Evolutionary conservation across 2,113 vertebrate genomes (phyloP), one percentile per base, ranked within the genome.

Genomic region (Mungos mungo): DNA sequence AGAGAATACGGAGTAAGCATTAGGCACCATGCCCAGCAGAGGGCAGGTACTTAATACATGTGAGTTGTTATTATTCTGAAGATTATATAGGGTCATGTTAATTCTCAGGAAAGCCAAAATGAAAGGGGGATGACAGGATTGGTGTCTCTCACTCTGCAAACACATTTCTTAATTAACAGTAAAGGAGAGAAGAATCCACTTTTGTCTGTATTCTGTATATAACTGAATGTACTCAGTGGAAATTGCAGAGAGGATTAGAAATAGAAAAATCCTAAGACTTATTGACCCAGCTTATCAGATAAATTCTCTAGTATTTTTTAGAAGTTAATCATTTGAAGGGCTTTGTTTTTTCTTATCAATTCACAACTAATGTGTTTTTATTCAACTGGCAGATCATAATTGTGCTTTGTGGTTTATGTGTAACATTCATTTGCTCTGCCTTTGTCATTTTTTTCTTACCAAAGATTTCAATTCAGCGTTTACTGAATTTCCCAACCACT

Each of bases 281-380:
- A 35, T 72, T 41, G 16, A 35, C 77, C 63, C n/a, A 31, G 69
- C 60, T 93, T 38, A 66, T 88, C 33, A 38, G 87, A 57, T 79
- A 21, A 84, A 31, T n/a, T 74, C 47, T 88, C 54, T 25, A 31
- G 18, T 11, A 13, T 38, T 95, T 86, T 84, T 65, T 27, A 88
- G 38, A 19, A 80, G 19, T 80, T 57, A 57, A 52, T 91, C 69
- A 47, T 87, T 72, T 81, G 47, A 90, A 65, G 88, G 31, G 3
- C 33, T 72, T 85, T 47, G 13, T 60, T 88, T 93, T 86, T 72
- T 81, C 71, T 60, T 68, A 69, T 88, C 60, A 88, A 1, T 80
- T 88, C 74, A 85, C 65, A 29, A 11, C 57, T 16, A 29, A 35
- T 84, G 23, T 92, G 52, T 90, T 88, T 94, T 92, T 86, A 76